phyloP scores from a whole-genome alignment of 2,113 vertebrate genomes.

The Gulo gulo region DNA sequence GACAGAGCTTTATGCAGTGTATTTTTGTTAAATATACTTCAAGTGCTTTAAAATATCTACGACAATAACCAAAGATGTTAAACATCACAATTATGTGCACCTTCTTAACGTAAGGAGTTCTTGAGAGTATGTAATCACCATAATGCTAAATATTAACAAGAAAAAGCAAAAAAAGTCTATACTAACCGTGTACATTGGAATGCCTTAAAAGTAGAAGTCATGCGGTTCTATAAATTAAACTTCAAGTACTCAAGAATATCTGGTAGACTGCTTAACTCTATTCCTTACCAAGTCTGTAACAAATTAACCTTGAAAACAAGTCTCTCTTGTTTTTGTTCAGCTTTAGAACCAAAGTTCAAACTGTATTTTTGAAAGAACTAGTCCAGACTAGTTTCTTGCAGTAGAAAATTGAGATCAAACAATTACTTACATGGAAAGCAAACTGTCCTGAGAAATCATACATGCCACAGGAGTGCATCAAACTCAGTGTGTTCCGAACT shows the following conservation, averaged over 20 bases:
- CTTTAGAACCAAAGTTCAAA: conserved; percentile 60
- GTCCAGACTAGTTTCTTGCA: conserved; percentile 6
- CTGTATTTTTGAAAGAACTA: not conserved
- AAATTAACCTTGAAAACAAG: conserved; percentile 68
- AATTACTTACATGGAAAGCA: conserved; percentile 95
- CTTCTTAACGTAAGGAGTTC: not conserved
- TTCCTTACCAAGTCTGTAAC: conserved; percentile 53
- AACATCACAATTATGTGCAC: not conserved
- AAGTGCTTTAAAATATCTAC: not conserved
- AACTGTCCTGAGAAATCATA: conserved; percentile 99
- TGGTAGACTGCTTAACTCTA: conserved; percentile 5
- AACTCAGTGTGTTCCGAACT: conserved; percentile 96
- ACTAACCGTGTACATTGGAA: not conserved
- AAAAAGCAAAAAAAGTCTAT: not conserved
- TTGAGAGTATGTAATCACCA: not conserved
- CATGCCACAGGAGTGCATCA: conserved; percentile 99
- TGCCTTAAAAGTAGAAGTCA: not conserved
- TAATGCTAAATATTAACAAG: not conserved
- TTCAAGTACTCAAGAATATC: conserved; percentile 32
- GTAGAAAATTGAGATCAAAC: conserved; percentile 28
- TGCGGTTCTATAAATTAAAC: conserved; percentile 14
- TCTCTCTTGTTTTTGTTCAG: not conserved
- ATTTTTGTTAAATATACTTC: conserved; percentile 25
- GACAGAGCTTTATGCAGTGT: not conserved
- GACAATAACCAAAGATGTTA: not conserved